Conservation (phyloP, 2,888 invertebrate species). For the Drosophila anceps region DNA sequence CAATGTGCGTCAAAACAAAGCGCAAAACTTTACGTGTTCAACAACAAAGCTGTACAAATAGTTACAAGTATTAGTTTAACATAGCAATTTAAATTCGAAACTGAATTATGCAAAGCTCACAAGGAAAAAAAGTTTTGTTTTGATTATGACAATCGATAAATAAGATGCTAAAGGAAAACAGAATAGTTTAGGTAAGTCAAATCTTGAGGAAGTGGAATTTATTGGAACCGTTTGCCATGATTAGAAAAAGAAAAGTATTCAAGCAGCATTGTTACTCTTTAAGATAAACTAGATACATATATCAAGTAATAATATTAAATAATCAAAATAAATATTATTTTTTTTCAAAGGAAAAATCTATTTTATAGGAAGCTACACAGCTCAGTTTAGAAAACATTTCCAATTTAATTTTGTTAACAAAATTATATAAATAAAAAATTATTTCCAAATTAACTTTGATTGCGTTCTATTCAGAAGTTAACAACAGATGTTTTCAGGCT, state of each 20-base stretch:
- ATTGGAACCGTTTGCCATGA: neutral
- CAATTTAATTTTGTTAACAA: neutral
- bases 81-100: neutral
- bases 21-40: neutral
- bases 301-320: too few species aligned
- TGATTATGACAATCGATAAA: neutral
- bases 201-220: neutral
- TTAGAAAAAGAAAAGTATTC: neutral
- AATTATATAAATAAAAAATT: neutral
- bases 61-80: neutral
- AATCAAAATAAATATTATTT: neutral
- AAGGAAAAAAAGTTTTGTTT: neutral
- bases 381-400: neutral
- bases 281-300: neutral
- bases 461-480: slow-evolving; percentile 5
- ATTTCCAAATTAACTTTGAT: slow-evolving; percentile 9
- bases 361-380: neutral
- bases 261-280: neutral
- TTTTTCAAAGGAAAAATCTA: neutral
- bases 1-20: slow-evolving; percentile 3
- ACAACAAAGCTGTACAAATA: neutral
- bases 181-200: neutral
- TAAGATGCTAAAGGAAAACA: neutral
- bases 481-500: slow-evolving; percentile 7
- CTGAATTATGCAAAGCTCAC: neutral